Evolutionary conservation across 2,888 invertebrate species (phyloP).

Genomic region (Magallana nippona): DNA sequence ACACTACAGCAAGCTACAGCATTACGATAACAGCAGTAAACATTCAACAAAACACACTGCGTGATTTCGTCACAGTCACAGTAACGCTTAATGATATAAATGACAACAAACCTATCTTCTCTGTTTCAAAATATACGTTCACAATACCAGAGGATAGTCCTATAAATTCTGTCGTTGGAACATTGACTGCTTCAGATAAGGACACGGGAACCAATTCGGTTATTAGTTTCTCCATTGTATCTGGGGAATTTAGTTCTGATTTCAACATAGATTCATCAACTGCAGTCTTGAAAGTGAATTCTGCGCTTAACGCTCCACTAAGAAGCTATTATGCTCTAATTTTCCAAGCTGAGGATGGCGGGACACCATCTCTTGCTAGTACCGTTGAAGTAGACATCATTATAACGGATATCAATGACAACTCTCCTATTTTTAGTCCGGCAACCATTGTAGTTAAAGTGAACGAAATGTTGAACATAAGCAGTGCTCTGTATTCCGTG

Average conservation of each 20-base stretch:
- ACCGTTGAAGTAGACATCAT: conserved; percentile 60
- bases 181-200: conserved; percentile 58
- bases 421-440: conserved; percentile 56
- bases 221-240: conserved; percentile 52
- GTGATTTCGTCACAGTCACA: conserved; percentile 56
- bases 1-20: conserved; percentile 48
- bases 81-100: conserved; percentile 65
- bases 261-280: conserved; percentile 87
- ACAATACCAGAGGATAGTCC: conserved; percentile 55
- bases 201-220: conserved; percentile 56
- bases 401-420: conserved; percentile 63
- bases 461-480: conserved; percentile 55
- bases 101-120: conserved; percentile 64
- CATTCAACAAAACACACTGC: conserved; percentile 47
- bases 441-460: conserved; percentile 54
- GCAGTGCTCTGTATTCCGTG: conserved; percentile 53
- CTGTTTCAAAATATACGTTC: conserved; percentile 50
- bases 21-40: conserved; percentile 60
- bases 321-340: conserved; percentile 90
- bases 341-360: conserved; percentile 84
- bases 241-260: conserved; percentile 48
- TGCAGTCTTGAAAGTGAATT: conserved; percentile 91
- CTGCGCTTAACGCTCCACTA: conserved; percentile 91
- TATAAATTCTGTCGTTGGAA: conserved; percentile 49
- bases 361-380: conserved; percentile 57